Percentiles rank a stretch among this genome's conserved stretches.
Evolutionary conservation across 2,113 vertebrate genomes (phyloP).

Genomic region (Megaceryle maxima): DNA sequence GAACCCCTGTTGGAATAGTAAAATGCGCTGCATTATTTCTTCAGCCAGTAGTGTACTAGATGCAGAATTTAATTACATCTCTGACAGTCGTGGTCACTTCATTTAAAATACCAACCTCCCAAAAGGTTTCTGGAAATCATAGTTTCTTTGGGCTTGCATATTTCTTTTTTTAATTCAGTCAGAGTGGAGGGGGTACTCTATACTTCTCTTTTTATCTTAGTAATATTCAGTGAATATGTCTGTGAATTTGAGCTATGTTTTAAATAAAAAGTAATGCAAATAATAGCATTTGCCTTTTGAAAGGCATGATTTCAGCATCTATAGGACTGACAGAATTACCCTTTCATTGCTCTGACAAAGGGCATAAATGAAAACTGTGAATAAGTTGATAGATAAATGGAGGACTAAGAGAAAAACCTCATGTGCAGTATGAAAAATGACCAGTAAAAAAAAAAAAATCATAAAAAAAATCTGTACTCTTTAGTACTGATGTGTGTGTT

Average conservation of each 20-base stretch:
- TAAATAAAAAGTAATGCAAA: neutral
- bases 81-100: neutral
- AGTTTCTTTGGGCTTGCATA: neutral
- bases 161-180: neutral
- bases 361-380: neutral
- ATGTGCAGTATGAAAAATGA: neutral
- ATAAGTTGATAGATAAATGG: neutral
- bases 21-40: neutral
- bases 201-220: neutral
- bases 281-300: neutral
- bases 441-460: neutral
- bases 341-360: rapidly evolving
- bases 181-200: neutral
- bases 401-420: neutral
- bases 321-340: neutral
- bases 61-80: neutral
- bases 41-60: neutral
- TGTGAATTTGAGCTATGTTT: neutral
- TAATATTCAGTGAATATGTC: neutral
- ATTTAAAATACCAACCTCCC: neutral
- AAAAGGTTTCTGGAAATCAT: neutral
- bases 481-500: neutral
- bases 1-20: neutral
- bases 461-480: neutral
- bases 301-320: neutral